Base-by-base conservation (phyloP, 2,888 invertebrate species). In the Chloroclysta siterata region DNA sequence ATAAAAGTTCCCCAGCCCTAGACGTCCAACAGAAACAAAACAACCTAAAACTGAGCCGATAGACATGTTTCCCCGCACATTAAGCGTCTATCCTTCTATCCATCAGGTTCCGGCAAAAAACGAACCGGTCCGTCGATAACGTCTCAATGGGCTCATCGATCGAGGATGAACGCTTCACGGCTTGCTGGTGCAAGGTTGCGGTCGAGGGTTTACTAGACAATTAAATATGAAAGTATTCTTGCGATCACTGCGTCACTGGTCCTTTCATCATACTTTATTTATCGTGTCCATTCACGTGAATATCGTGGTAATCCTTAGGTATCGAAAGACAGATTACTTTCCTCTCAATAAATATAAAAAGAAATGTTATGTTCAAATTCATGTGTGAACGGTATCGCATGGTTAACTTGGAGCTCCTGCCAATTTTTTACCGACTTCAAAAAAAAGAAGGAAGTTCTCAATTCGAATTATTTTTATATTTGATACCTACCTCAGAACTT, bases 141-240 rank as follows among this genome's bases (percentile, higher is more conserved):
- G 44, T 53, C 48, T 61, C 59, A 53, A 60, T 64, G 55, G 53
- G 54, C 58, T 48, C 60, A 60, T 55, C 51, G 58, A 63, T 58
- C 42, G 44, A 41, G 53, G 14, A 46, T 44, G 17, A 39, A 0
- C 5, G 11, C 28, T 22, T 61, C 46, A 39, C 11, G 51, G 36
- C 53, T 58, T 33, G 46, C 22, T 47, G 39, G n/a, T 53, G 57
- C 47, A 50, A 63, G 50, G 50, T 50, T 50, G 48, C 53, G 53
- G 58, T 54, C 53, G 44, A 42, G 42, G 36, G 17, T 11, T 1
- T 42, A 14, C 42, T 14, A 14, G n/a, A 14, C 0, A 42, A 14
- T 42, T 5, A 42, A n/a, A 42, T 5, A 42, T 5, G 5, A 42
- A 14, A 14, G 14, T 42, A 41, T 6, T 41, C n/a, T 6, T 13